Evolutionary conservation across 2,113 vertebrate species (phyloP).

Genomic region (Dicrurus megarhynchus): DNA sequence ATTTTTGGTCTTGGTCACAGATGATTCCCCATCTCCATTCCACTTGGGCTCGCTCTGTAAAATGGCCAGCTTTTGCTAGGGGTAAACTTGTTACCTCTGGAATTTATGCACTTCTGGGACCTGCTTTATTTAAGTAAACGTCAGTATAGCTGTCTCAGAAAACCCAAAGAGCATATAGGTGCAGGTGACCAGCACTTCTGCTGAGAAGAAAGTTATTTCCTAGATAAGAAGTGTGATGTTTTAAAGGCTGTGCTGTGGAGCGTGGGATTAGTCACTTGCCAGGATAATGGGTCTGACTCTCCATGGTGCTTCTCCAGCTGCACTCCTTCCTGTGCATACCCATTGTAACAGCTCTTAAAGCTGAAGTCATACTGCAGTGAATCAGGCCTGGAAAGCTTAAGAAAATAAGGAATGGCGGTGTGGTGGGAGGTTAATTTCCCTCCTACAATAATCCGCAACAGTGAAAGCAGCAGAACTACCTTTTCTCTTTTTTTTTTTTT

Average conservation of each 20-base stretch:
- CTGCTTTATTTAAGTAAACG: background rate
- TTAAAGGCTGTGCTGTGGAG: background rate
- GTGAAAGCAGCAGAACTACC: background rate
- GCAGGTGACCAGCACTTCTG: background rate
- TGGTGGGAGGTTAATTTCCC: conserved; percentile 45
- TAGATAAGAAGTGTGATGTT: background rate
- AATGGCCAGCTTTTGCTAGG: background rate
- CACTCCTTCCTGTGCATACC: background rate
- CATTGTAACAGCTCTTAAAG: background rate
- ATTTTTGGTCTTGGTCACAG: background rate
- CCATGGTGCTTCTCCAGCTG: background rate
- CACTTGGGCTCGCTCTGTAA: background rate
- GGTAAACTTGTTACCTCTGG: background rate
- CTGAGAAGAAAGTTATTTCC: background rate
- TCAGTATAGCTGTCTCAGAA: background rate
- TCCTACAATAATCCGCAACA: conserved; percentile 32
- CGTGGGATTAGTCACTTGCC: background rate
- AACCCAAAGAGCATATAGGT: background rate
- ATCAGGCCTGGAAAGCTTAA: conserved; percentile 20
- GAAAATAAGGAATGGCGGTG: conserved; percentile 28
- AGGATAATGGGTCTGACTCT: conserved; percentile 28
- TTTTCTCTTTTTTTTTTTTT: background rate
- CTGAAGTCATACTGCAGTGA: conserved; percentile 23
- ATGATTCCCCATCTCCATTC: background rate
- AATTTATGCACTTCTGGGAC: background rate